These are phyloP conservation scores for Mythimna pallens DNA, from an alignment of 2,888 invertebrate species.

Conservation along the genomic window DNA sequence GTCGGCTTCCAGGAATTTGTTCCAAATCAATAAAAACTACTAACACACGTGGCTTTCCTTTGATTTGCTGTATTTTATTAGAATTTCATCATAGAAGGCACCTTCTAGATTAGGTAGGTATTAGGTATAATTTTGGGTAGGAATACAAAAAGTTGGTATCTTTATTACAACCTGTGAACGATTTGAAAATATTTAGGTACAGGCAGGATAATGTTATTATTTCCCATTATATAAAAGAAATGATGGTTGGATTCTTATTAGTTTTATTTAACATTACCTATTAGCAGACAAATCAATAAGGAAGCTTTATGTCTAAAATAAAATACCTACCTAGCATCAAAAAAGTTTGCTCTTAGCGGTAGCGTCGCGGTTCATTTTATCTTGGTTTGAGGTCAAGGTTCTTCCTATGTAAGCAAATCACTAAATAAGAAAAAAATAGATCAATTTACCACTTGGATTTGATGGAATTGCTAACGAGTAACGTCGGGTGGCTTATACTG, in stretches of 20 bases:
- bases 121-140: not conserved
- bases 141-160: not conserved
- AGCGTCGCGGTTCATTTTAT: conserved; percentile 2
- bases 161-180: not conserved
- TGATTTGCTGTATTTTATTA: conserved; percentile 9
- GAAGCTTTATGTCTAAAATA: not conserved
- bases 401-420: conserved; percentile 23
- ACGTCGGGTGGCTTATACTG: not conserved
- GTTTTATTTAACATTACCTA: not conserved
- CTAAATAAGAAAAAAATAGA: conserved; percentile 1
- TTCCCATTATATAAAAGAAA: not conserved
- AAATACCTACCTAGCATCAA: not conserved
- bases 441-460: not conserved
- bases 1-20: conserved; percentile 63
- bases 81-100: not conserved
- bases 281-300: not conserved
- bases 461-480: not conserved
- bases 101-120: not conserved
- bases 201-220: not conserved
- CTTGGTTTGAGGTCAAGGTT: conserved; percentile 46
- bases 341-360: not conserved
- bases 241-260: not conserved
- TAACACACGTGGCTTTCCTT: conserved; percentile 27
- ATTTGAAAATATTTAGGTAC: not conserved
- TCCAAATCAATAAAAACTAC: conserved; percentile 70